A percentile compares a stretch with the other conserved stretches of the same genome.
phyloP scores from a whole-genome alignment of 1,140 invertebrate species.

The Panagrolaimus sp. region DNA sequence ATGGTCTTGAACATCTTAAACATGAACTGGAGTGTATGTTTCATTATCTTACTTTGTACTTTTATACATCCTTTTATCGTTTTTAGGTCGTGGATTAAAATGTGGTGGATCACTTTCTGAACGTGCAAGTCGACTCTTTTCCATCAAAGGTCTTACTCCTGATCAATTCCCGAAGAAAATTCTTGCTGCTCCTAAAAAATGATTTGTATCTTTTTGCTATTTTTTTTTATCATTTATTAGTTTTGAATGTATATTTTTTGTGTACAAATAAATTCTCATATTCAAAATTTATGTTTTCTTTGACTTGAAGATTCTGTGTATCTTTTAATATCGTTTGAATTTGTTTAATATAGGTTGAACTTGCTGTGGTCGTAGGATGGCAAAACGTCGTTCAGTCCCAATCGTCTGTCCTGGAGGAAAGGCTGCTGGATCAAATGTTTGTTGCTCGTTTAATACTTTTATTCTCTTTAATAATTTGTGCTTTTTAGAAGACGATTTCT shows the following conservation, averaged over 20 bases:
- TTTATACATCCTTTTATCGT: slow-evolving; percentile 8
- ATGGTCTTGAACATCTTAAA: slow-evolving; percentile 45
- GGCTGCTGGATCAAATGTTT: no score
- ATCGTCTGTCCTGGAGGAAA: no score
- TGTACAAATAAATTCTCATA: no score
- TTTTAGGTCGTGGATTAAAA: slow-evolving; percentile 46
- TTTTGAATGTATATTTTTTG: neutral
- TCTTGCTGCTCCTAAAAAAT: slow-evolving; percentile 18
- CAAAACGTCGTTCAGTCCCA: slow-evolving; percentile 5
- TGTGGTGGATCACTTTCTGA: slow-evolving; percentile 45
- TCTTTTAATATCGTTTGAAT: neutral
- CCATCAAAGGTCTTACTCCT: slow-evolving; percentile 36
- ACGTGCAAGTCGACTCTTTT: slow-evolving; percentile 42
- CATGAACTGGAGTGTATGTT: slow-evolving; percentile 41
- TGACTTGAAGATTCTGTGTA: slow-evolving; percentile 2
- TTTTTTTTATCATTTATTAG: slow-evolving; percentile 6
- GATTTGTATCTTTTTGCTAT: neutral
- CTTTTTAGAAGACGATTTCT: neutral
- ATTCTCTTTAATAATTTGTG: no score
- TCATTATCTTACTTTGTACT: slow-evolving; percentile 12
- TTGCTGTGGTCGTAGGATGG: neutral
- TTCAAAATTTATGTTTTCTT: no score
- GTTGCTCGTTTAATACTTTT: no score
- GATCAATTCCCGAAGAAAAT: slow-evolving; percentile 44
- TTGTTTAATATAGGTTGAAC: neutral